Evolutionary conservation across 92 coral and sea anemone species (phyloP).

Genomic region (Nematostella vectensis): DNA sequence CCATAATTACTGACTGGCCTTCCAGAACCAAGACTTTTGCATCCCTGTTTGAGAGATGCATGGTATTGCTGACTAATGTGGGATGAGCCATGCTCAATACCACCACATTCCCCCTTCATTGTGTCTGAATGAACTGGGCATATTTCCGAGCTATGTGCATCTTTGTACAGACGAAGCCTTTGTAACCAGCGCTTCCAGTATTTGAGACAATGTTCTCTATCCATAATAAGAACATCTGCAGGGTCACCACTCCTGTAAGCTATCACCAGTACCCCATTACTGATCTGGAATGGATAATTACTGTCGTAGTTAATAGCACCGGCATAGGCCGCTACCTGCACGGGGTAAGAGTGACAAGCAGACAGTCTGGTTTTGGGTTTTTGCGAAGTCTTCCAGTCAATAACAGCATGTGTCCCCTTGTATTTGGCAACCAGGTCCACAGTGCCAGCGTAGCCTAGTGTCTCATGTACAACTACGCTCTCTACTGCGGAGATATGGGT

Average conservation of each 20-base stretch:
- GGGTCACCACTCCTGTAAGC: conserved; percentile 84
- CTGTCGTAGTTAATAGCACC: conserved; percentile 88
- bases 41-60: too few relatives aligned
- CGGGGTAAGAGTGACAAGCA: conserved; percentile 87
- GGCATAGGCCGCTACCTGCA: conserved; percentile 80
- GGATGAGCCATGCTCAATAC: too few relatives aligned
- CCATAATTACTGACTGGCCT: conserved; percentile 36
- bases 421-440: conserved; percentile 74
- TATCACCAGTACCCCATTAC: conserved; percentile 65
- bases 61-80: too few relatives aligned
- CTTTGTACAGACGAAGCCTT: conserved; percentile 60
- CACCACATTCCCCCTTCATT: too few relatives aligned
- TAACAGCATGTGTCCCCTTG: conserved; percentile 52
- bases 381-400: conserved; percentile 95
- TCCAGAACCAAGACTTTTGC: not conserved
- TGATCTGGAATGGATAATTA: conserved; percentile 79
- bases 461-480: conserved; percentile 71
- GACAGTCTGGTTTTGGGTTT: conserved; percentile 53
- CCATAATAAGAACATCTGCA: conserved; percentile 68
- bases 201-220: conserved; percentile 47
- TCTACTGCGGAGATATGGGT: conserved; percentile 75
- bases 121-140: too few relatives aligned
- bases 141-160: not conserved
- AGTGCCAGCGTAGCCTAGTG: conserved; percentile 80
- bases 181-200: conserved; percentile 82